phyloP scores from a whole-genome alignment of 2,888 invertebrate genomes.

The Drosophila quinaria region DNA sequence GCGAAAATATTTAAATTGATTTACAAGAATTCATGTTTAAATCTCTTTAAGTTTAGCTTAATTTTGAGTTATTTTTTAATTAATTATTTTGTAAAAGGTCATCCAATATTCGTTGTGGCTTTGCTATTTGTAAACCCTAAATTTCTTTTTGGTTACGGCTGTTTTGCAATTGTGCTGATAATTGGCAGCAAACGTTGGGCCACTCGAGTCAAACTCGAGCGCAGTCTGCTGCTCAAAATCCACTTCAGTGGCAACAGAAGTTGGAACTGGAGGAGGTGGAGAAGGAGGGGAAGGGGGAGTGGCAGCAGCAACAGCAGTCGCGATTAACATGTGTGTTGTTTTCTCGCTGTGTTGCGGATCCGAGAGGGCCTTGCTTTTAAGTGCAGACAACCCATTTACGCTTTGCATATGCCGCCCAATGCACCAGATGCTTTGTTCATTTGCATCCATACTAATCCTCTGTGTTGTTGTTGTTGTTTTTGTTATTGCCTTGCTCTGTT shows the following conservation, averaged over 20 bases:
- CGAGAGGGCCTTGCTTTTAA: constrained; percentile 67
- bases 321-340: constrained; percentile 66
- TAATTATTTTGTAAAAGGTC: neutral
- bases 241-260: constrained; percentile 52
- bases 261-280: neutral
- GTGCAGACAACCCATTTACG: constrained; percentile 52
- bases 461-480: constrained; percentile 18
- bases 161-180: constrained; percentile 64
- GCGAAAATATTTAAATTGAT: no score
- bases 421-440: constrained; percentile 71
- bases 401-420: constrained; percentile 65
- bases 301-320: constrained; percentile 13
- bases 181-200: constrained; percentile 70
- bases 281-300: constrained; percentile 12
- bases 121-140: no score
- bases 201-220: constrained; percentile 58
- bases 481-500: constrained; percentile 32
- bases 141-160: constrained; percentile 7
- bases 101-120: constrained; percentile 2
- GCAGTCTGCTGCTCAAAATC: constrained; percentile 61
- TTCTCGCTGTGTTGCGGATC: constrained; percentile 28
- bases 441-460: constrained; percentile 75
- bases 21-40: no score
- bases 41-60: neutral
- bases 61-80: neutral